phyloP scores from a whole-genome alignment of 2,888 invertebrate species.

The Yponomeuta plumbellus region DNA sequence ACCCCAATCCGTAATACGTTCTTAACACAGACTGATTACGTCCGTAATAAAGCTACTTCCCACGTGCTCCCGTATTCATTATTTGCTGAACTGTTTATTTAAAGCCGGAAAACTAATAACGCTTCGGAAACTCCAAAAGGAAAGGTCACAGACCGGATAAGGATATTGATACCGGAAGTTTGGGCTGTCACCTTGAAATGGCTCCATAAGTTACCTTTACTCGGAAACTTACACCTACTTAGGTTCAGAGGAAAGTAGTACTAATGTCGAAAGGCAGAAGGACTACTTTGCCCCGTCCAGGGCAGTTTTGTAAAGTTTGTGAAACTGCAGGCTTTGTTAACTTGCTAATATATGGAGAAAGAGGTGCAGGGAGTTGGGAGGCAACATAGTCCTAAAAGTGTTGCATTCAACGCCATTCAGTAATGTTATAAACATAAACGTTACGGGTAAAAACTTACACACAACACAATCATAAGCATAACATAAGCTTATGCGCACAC shows the following conservation, averaged over 20 bases:
- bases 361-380: background rate
- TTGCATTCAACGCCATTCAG: no score
- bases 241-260: background rate
- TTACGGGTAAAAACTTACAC: no score
- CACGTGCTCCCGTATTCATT: no score
- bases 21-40: no score
- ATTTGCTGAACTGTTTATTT: background rate
- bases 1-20: no score
- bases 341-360: constrained; percentile 1
- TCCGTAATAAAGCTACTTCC: no score
- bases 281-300: background rate
- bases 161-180: constrained; percentile 14
- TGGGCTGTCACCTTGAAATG: constrained; percentile 15
- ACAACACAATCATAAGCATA: no score
- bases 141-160: constrained; percentile 8
- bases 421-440: no score
- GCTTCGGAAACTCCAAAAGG: background rate
- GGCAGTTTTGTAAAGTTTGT: background rate
- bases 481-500: no score
- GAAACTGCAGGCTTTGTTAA: background rate
- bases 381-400: no score
- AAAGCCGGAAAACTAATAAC: background rate
- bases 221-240: background rate
- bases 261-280: background rate
- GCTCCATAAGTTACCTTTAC: constrained; percentile 12